Base-by-base conservation (phyloP, 1,140 invertebrate species). In the Anastatus disparis region DNA sequence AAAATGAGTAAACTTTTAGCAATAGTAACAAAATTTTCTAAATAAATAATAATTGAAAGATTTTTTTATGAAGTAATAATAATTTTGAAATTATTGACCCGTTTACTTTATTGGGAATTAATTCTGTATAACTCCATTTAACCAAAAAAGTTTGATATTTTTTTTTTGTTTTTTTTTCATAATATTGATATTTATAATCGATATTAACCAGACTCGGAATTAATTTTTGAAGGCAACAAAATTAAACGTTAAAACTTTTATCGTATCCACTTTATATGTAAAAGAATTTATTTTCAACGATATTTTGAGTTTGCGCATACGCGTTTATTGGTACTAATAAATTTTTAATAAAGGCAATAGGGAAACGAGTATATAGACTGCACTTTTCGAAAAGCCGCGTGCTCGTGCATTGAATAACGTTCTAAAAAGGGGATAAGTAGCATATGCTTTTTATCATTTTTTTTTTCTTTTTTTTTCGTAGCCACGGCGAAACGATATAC, bases 391-490 rank as follows among this genome's bases (percentile, higher is more conserved):
- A 59, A 42, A 59, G 20, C 56, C 17, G n/a, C n/a, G n/a, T 59
- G 56, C 38, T 10, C 42, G 13, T 24, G 56, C 56, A 59, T 59
- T 42, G 31, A 59, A 59, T 59, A 59, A 59, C 55, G 56, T 50
- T 24, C 22, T 50, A 50, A 50, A 50, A 50, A n/a, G n/a, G 9
- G 50, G 13, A 58, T 42, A 35, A 42, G 38, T 42, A 42, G 53
- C 27, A 59, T 35, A 42, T 59, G 56, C 27, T 13, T 22, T 26
- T n/a, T n/a, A n/a, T n/a, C n/a, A n/a, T n/a, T n/a, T n/a, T n/a
- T n/a, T n/a, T n/a, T n/a, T n/a, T n/a, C n/a, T n/a, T n/a, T n/a
- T n/a, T n/a, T n/a, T n/a, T n/a, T n/a, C n/a, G n/a, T n/a, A n/a
- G n/a, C n/a, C n/a, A 10, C 48, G 26, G 22, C 24, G 50, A 17